Base-by-base conservation (phyloP, 2,888 invertebrate species). In the Dicranocentrus wangi region DNA sequence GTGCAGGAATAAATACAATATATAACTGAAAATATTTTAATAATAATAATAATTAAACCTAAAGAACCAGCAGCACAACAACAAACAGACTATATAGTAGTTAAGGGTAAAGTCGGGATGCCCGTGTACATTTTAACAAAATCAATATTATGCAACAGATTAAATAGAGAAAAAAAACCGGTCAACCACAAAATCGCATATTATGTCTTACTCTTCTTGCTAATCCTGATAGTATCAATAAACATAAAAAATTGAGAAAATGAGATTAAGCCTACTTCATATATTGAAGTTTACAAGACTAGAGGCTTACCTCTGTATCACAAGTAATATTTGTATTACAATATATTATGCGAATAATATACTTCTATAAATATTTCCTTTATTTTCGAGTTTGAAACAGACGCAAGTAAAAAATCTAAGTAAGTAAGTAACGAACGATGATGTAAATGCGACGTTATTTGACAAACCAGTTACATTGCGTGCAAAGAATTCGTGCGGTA, bases 251-350 rank as follows among this genome's bases (percentile, higher is more conserved):
- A 66, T 55, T 66, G 65, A 66, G 55, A 66, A 66, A 66, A 75
- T 28, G 17, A 66, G 66, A 43, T 53, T 43, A 66, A 75, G 75
- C 58, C 58, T 63, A 61, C 70, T 69, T 69, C 69, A 53, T 19
- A 23, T n/a, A 61, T 32, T 21, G 61, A 70, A 70, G 70, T 63
- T 15, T 28, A 39, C 23, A 70, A 63, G 77, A 78, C 77, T 78
- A 78, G 77, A 78, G 77, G 70, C 77, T 70, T 69, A 65, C 63
- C 70, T 53, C 77, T 63, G 61, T 78, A 78, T 78, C 77, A 78
- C 77, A 78, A 70, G 69, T 68, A 78, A 60, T 78, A 78, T 78
- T 78, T 78, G 77, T 78, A 70, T 61, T 47, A 55, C 55, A 55
- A 39, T 51, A 68, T 27, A 65, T 13, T 61, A 65, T 39, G 23